These are phyloP conservation scores for Protobothrops mucrosquamatus DNA, from an alignment of 2,113 vertebrate species.

Conservation along the genomic window DNA sequence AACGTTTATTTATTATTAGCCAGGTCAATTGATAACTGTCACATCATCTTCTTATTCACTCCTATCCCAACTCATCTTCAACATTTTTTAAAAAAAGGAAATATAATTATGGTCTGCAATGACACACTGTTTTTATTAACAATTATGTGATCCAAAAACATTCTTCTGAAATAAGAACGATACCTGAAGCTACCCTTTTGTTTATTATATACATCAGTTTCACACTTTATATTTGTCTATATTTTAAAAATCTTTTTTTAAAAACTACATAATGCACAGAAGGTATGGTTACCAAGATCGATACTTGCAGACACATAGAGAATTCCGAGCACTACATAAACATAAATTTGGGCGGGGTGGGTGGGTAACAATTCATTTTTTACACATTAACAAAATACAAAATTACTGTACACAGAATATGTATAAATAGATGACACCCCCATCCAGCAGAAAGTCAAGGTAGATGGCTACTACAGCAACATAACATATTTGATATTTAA, in stretches of 20 bases:
- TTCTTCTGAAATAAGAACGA: background rate
- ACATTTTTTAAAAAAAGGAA: background rate
- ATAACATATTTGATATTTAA: background rate
- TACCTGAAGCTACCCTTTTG: background rate
- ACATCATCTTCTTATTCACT: too few relatives aligned
- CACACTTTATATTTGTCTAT: background rate
- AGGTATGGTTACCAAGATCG: background rate
- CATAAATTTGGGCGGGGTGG: background rate
- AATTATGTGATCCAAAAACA: background rate
- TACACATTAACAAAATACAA: background rate
- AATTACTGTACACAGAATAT: background rate
- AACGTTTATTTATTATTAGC: too few relatives aligned
- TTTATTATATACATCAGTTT: background rate
- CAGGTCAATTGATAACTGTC: too few relatives aligned
- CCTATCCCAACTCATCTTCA: background rate
- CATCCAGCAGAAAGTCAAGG: background rate
- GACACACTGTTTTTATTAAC: background rate
- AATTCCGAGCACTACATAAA: background rate
- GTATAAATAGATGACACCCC: background rate
- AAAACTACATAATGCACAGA: background rate
- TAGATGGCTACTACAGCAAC: background rate
- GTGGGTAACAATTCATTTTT: background rate
- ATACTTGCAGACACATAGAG: background rate
- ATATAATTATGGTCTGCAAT: background rate
- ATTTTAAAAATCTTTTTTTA: background rate